A percentile compares a stretch with the other conserved stretches of the same genome.
phyloP scores from a whole-genome alignment of 2,113 vertebrate genomes.

The Myotis lucifugus region DNA sequence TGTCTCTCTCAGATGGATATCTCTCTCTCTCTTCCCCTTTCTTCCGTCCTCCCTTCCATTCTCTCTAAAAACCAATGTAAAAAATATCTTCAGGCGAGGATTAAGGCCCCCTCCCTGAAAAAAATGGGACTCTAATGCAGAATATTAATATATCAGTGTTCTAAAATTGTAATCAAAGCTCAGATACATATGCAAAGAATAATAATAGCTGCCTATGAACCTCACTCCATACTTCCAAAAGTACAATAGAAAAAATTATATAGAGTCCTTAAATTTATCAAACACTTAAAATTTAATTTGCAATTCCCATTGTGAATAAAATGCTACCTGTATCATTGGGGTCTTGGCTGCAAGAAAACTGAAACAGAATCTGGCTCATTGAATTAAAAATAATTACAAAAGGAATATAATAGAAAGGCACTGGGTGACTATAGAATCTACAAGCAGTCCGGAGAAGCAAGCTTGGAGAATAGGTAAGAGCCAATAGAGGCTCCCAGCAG shows the following conservation, averaged over 20 bases:
- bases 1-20: too few species aligned
- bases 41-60: too few species aligned
- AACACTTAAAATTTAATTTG: conserved; percentile 9
- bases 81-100: too few species aligned
- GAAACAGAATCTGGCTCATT: not conserved
- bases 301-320: not conserved
- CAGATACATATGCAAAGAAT: not conserved
- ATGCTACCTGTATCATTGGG: not conserved
- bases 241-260: not conserved
- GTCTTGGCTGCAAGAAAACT: not conserved
- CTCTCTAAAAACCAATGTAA: too few species aligned
- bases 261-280: not conserved
- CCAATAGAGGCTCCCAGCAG: not conserved
- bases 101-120: too few species aligned
- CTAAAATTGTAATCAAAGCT: conserved; percentile 16
- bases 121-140: not conserved
- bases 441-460: not conserved
- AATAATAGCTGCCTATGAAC: not conserved
- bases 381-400: conserved; percentile 35
- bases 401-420: not conserved
- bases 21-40: too few species aligned
- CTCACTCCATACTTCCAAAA: not conserved
- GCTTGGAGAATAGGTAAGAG: not conserved
- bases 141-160: not conserved
- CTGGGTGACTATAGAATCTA: not conserved